Evolutionary conservation across 2,113 vertebrate species (phyloP).

Genomic region (Eulacestoma nigropectus): DNA sequence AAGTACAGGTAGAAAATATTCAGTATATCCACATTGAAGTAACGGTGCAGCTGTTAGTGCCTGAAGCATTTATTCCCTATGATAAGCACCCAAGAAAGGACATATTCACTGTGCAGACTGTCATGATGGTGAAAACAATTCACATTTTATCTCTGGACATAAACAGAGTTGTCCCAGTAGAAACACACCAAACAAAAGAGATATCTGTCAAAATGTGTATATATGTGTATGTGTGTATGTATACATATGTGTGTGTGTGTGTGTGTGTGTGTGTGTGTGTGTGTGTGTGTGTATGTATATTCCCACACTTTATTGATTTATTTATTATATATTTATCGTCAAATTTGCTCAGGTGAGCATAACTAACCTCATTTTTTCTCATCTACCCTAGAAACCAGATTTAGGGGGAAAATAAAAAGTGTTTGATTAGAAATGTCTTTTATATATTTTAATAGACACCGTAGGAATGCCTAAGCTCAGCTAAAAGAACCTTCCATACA

Average conservation of each 20-base stretch:
- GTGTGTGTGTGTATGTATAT: fast-evolving
- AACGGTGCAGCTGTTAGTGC: neutral
- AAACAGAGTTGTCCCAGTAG: neutral
- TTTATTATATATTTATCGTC: neutral
- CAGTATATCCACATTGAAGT: neutral
- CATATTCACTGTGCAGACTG: neutral
- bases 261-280: neutral
- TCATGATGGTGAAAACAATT: neutral
- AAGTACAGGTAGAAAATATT: neutral
- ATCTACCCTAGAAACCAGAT: neutral
- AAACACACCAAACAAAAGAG: neutral
- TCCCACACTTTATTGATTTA: neutral
- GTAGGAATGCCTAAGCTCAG: neutral
- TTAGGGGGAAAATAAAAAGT: neutral
- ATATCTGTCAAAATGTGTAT: neutral
- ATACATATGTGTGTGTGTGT: fast-evolving
- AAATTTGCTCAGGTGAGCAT: neutral
- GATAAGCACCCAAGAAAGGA: neutral
- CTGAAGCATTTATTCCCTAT: neutral
- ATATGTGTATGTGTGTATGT: fast-evolving
- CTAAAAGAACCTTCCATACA: neutral
- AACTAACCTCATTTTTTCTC: neutral
- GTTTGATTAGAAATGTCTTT: neutral
- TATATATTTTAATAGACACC: neutral
- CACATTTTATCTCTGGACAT: neutral